These are phyloP conservation scores for Diacarnus erythraeanus DNA, from an alignment of 37 sponge, comb jelly and placozoan species.

Conservation along the genomic window DNA sequence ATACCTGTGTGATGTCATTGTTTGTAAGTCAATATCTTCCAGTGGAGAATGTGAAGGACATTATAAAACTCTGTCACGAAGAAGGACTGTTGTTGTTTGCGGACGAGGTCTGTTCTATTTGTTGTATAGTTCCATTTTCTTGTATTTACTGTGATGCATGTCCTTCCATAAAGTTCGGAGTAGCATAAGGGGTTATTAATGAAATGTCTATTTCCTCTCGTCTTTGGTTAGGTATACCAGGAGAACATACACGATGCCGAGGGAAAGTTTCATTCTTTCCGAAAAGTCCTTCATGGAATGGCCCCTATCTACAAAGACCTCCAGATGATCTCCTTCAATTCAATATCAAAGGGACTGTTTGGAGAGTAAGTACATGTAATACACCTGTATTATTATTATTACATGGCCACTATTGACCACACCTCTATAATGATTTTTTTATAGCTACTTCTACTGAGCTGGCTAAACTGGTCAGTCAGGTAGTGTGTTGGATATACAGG, in stretches of 20 bases:
- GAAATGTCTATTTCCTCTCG: too few species aligned
- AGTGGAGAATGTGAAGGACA: conserved; percentile 74
- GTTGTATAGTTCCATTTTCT: background rate
- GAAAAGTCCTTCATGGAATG: conserved; percentile 72
- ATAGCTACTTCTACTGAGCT: background rate
- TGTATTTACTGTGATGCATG: too few species aligned
- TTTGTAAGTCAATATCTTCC: conserved; percentile 86
- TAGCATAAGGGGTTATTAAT: too few species aligned
- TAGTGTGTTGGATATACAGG: conserved; percentile 65
- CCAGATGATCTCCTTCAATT: conserved; percentile 90
- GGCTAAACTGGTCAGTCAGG: too few species aligned
- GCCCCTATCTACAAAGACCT: conserved; percentile 55
- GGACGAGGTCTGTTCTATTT: conserved; percentile 93
- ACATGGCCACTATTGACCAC: too few species aligned
- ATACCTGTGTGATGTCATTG: too few species aligned
- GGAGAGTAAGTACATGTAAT: conserved; percentile 84
- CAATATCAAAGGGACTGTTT: conserved; percentile 89
- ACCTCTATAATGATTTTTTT: too few species aligned
- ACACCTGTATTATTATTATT: too few species aligned
- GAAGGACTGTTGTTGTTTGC: conserved; percentile 85
- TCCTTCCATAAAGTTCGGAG: background rate
- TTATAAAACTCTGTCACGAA: conserved; percentile 81
- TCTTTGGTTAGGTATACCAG: conserved; percentile 80
- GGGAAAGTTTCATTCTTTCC: conserved; percentile 79
- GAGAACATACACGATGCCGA: conserved; percentile 87